Conservation (phyloP, 2,888 invertebrate species). For the Spodoptera littoralis region DNA sequence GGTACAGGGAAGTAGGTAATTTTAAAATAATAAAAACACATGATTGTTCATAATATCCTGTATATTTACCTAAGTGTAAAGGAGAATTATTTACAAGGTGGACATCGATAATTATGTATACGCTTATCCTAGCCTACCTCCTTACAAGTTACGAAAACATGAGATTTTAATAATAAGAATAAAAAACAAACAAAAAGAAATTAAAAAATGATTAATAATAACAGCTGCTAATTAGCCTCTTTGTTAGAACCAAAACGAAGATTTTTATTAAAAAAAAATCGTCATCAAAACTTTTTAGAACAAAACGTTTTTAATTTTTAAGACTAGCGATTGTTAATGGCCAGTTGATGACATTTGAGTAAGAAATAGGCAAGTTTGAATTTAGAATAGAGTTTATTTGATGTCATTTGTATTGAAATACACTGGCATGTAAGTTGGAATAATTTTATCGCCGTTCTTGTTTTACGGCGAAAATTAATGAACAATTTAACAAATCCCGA, state of each 20-base stretch:
- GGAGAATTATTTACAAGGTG: slow-evolving; percentile 88
- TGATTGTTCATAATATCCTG: slow-evolving; percentile 78
- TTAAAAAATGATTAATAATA: slow-evolving; percentile 32
- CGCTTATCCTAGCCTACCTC: slow-evolving; percentile 75
- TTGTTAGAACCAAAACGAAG: slow-evolving; percentile 28
- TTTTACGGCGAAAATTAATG: slow-evolving; percentile 2
- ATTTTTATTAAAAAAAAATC: background rate
- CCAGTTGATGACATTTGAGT: slow-evolving; percentile 23
- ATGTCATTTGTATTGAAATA: slow-evolving; percentile 3
- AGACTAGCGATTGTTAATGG: slow-evolving; percentile 16
- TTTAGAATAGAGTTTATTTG: slow-evolving; percentile 23
- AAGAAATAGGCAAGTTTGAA: slow-evolving; percentile 16
- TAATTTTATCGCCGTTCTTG: background rate
- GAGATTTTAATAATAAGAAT: slow-evolving; percentile 48
- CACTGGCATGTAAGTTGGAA: slow-evolving; percentile 14
- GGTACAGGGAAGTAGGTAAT: too few relatives aligned
- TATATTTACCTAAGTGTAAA: slow-evolving; percentile 88
- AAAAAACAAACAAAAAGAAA: slow-evolving; percentile 31
- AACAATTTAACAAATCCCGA: slow-evolving; percentile 16
- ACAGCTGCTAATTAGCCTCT: slow-evolving; percentile 51
- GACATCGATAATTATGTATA: slow-evolving; percentile 79
- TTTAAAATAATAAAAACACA: slow-evolving; percentile 68
- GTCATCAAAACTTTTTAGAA: slow-evolving; percentile 4
- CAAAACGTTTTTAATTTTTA: background rate
- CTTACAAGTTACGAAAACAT: slow-evolving; percentile 57